A percentile compares a stretch with the other conserved stretches of the same genome.
Conservation (phyloP, 2,888 invertebrate species). For the Hirtodrosophila confusa region DNA sequence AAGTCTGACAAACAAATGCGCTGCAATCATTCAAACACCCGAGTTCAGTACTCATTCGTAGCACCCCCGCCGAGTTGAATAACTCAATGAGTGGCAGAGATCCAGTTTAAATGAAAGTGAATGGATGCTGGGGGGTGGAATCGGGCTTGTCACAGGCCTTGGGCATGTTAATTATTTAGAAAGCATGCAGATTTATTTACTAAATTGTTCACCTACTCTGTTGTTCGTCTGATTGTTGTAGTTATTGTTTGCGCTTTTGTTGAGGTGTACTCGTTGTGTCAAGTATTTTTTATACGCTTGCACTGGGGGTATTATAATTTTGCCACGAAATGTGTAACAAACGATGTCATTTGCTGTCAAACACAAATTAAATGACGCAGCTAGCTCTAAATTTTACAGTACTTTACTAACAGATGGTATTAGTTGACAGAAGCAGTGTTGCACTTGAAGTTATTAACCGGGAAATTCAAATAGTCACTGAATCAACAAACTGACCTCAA, state of each 20-base stretch:
- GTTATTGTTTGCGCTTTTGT: conserved; percentile 42
- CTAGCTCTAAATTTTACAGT: too few species aligned
- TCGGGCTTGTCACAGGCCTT: conserved; percentile 34
- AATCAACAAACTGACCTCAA: too few species aligned
- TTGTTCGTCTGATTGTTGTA: conserved; percentile 10
- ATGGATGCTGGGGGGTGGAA: conserved; percentile 30
- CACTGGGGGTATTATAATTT: not conserved
- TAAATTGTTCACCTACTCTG: conserved; percentile 49
- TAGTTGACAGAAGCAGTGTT: too few species aligned
- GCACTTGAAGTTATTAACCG: too few species aligned
- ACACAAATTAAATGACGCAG: too few species aligned
- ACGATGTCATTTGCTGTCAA: not conserved
- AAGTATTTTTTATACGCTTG: not conserved
- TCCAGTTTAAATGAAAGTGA: conserved; percentile 61
- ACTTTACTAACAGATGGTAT: too few species aligned
- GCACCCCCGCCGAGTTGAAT: conserved; percentile 54
- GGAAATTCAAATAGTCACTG: too few species aligned
- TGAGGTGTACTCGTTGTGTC: conserved; percentile 24
- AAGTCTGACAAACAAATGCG: conserved; percentile 58
- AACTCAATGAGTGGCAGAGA: conserved; percentile 65
- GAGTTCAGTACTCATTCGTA: conserved; percentile 41
- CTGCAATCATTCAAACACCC: conserved; percentile 61
- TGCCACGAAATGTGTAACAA: not conserved
- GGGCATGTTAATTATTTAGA: conserved; percentile 79
- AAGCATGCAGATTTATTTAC: conserved; percentile 79